Evolutionary conservation across 2,888 invertebrate species (phyloP).

Genomic region (Masnerella sp.): DNA sequence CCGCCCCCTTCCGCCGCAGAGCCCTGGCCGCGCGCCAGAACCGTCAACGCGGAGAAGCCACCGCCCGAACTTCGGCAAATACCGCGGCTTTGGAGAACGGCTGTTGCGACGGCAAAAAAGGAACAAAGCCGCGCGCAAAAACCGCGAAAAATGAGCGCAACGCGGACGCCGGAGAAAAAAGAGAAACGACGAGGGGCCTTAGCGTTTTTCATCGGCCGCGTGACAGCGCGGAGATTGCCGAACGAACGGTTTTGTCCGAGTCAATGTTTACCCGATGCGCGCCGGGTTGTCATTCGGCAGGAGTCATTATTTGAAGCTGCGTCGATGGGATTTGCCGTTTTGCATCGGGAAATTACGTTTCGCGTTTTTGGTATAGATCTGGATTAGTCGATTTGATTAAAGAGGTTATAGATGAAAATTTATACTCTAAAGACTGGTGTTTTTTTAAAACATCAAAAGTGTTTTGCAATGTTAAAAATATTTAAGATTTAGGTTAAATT

Average conservation of each 20-base stretch:
- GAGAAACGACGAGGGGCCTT: constrained; percentile 33
- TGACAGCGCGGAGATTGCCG: constrained; percentile 43
- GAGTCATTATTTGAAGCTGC: constrained; percentile 42
- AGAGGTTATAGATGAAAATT: too few relatives aligned
- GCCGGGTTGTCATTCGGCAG: constrained; percentile 47
- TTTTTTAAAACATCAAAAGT: too few relatives aligned
- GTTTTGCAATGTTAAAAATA: too few relatives aligned
- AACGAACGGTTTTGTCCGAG: constrained; percentile 40
- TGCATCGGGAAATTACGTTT: constrained; percentile 43
- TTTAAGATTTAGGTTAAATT: too few relatives aligned
- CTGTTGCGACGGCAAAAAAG: constrained; percentile 28
- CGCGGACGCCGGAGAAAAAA: constrained; percentile 41
- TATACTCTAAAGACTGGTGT: too few relatives aligned
- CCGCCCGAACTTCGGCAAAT: constrained; percentile 59
- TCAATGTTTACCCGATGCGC: constrained; percentile 38
- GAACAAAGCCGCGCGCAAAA: neutral
- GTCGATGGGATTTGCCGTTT: constrained; percentile 46
- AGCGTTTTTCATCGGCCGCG: constrained; percentile 25
- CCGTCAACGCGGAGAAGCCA: constrained; percentile 64
- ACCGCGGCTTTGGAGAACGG: constrained; percentile 56
- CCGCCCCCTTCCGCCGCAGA: constrained; percentile 53
- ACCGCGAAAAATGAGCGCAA: constrained; percentile 9
- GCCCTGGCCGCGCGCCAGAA: constrained; percentile 66
- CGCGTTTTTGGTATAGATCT: too few relatives aligned
- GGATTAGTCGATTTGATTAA: too few relatives aligned